Evolutionary conservation across 2,888 invertebrate genomes (phyloP).

Genomic region (Kuschelorhynchus macadamiae): DNA sequence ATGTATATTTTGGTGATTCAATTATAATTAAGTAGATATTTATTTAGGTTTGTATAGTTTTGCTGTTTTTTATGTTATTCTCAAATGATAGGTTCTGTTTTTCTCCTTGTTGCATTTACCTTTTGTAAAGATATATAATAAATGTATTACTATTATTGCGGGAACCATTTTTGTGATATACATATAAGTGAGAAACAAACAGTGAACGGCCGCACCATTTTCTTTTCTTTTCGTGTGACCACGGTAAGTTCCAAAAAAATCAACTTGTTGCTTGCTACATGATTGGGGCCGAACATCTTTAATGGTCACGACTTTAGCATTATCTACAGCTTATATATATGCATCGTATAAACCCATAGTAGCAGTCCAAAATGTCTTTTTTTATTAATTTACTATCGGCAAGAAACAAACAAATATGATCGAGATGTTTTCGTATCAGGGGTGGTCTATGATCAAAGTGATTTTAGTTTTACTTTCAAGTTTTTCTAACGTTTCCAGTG

Average conservation of each 20-base stretch:
- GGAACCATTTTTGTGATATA: too few species aligned
- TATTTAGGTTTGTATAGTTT: too few species aligned
- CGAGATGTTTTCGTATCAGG: not conserved
- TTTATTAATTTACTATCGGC: not conserved
- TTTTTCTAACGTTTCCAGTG: constrained; percentile 7
- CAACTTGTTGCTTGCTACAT: constrained; percentile 43
- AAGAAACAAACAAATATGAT: constrained; percentile 14
- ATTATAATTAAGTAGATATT: too few species aligned
- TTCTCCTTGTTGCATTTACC: too few species aligned
- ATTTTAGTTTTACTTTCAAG: not conserved
- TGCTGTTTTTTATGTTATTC: too few species aligned
- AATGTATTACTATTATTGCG: too few species aligned
- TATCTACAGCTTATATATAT: constrained; percentile 52
- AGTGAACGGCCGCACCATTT: too few species aligned
- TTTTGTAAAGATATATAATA: too few species aligned
- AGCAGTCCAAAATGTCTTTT: constrained; percentile 25
- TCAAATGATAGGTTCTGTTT: too few species aligned
- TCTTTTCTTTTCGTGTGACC: constrained; percentile 4
- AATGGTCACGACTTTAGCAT: constrained; percentile 51
- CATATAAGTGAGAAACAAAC: too few species aligned
- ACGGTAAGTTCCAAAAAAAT: constrained; percentile 20
- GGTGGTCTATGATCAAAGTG: not conserved
- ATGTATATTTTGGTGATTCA: too few species aligned
- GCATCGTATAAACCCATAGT: constrained; percentile 24
- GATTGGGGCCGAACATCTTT: constrained; percentile 50